These are phyloP conservation scores for Lepidotrigona ventralis DNA, from an alignment of 1,140 invertebrate genomes.

Conservation along the genomic window DNA sequence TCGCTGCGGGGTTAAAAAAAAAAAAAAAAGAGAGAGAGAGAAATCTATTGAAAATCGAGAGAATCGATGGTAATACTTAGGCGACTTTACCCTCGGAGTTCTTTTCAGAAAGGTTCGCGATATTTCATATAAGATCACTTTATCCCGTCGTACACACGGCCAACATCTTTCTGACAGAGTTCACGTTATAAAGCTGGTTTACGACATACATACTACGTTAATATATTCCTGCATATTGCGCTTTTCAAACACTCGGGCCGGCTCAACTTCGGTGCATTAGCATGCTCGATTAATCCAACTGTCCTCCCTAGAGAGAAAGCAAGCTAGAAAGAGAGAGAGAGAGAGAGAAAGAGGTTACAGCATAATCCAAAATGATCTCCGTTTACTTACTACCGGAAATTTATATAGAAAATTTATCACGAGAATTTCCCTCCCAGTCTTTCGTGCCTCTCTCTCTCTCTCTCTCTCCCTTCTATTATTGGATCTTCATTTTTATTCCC, in stretches of 20 bases:
- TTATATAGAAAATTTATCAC: conserved; percentile 30
- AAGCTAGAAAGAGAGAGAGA: neutral
- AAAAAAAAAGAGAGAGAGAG: too few relatives aligned
- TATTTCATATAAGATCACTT: neutral
- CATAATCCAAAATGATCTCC: conserved; percentile 17
- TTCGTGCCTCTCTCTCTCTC: neutral
- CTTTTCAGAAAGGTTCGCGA: neutral
- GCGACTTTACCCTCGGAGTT: neutral
- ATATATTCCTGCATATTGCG: conserved; percentile 25
- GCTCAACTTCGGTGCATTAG: conserved; percentile 16
- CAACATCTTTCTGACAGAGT: neutral
- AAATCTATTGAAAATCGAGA: neutral
- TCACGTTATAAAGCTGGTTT: conserved; percentile 8
- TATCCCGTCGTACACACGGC: neutral
- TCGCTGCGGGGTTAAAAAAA: too few relatives aligned
- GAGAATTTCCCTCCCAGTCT: neutral
- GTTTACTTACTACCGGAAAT: conserved; percentile 6
- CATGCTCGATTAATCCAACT: conserved; percentile 25
- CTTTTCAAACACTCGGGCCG: conserved; percentile 8
- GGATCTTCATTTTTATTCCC: conserved; percentile 27
- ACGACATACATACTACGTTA: neutral
- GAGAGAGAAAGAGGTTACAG: neutral
- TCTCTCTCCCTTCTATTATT: neutral
- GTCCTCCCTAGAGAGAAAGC: neutral
- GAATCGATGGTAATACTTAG: neutral